phyloP scores from a whole-genome alignment of 37 sponge, comb jelly and placozoan species.

The Hexactinellida sp. region DNA sequence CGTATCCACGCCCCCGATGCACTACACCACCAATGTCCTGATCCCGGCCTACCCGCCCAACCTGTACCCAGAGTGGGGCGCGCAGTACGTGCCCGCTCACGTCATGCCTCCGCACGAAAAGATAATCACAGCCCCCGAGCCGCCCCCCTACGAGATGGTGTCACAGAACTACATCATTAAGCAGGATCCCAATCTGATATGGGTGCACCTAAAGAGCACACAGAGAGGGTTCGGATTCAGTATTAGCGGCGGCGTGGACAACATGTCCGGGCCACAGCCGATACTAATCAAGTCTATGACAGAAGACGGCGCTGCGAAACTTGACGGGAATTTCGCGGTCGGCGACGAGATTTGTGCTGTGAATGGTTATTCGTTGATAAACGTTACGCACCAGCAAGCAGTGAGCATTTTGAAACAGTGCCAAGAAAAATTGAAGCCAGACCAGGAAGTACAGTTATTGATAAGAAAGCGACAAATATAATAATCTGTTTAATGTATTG shows the following conservation, averaged over 20 bases:
- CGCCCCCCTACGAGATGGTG: neutral
- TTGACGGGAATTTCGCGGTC: neutral
- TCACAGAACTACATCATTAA: neutral
- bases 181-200: neutral
- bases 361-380: neutral
- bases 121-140: neutral
- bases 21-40: neutral
- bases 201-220: neutral
- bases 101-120: neutral
- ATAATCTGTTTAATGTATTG: neutral
- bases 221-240: neutral
- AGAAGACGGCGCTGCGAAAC: slow-evolving; percentile 6
- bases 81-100: neutral
- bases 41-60: neutral
- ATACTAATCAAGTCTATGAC: neutral
- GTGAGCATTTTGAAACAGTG: neutral
- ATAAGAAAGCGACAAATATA: neutral
- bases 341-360: slow-evolving; percentile 2
- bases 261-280: neutral
- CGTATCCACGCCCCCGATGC: neutral
- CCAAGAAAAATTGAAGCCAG: slow-evolving; percentile 11
- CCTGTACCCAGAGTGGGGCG: neutral
- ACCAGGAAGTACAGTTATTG: slow-evolving; percentile 7
- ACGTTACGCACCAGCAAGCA: neutral
- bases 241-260: neutral